phyloP scores from a whole-genome alignment of 2,797 vertebrate species.

The Ceryle rudis region DNA sequence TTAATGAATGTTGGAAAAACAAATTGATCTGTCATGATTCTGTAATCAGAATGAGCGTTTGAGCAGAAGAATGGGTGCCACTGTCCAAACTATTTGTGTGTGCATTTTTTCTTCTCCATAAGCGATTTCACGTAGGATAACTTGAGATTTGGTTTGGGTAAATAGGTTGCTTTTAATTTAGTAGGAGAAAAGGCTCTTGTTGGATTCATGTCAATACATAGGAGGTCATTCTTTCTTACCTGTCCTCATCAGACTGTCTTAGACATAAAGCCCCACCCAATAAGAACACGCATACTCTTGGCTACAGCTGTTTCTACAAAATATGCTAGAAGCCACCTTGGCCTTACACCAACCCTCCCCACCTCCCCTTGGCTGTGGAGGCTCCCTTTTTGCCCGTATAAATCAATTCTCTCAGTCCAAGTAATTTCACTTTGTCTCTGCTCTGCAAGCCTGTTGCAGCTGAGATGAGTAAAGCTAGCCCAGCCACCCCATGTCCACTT shows the following conservation, averaged over 20 bases:
- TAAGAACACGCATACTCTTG: background rate
- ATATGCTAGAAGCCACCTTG: background rate
- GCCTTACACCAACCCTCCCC: background rate
- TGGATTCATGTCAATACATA: background rate
- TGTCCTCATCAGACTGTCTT: background rate
- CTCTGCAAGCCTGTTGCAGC: background rate
- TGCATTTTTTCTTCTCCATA: background rate
- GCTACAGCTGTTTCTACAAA: background rate
- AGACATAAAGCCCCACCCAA: background rate
- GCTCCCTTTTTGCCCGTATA: background rate
- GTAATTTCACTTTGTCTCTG: background rate
- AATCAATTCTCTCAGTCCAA: background rate
- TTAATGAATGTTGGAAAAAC: background rate
- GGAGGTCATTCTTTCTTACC: background rate
- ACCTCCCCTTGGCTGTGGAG: background rate
- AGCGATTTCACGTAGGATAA: background rate
- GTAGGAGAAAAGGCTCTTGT: background rate
- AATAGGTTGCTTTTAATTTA: background rate
- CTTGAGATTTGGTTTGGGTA: background rate
- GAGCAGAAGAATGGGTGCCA: background rate
- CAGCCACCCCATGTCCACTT: background rate
- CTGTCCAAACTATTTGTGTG: background rate
- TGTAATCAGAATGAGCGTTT: conserved; percentile 1
- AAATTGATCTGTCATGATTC: background rate
- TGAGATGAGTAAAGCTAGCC: background rate